Base-by-base conservation (phyloP, 2,888 invertebrate genomes). In the Trissoscelio sp. region DNA sequence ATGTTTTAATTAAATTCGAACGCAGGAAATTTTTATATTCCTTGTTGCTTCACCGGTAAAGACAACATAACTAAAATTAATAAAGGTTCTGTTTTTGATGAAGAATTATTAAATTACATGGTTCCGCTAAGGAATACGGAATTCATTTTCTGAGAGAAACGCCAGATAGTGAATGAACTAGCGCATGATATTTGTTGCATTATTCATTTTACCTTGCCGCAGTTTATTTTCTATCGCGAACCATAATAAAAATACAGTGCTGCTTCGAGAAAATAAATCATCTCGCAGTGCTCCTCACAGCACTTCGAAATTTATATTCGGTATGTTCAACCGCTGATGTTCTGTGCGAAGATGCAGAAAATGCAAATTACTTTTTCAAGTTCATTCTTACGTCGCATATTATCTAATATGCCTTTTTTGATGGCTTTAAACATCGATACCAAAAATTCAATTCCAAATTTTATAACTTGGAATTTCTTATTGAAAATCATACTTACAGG, bases 151-250 rank as follows among this genome's bases (percentile, higher is more conserved):
- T 64, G 57, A 62, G 67, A 44, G 64, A 62, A 80, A 75, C 66
- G 70, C 62, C 46, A 51, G 72, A 77, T 72, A 77, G 81, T 62
- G 81, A 81, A 81, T 77, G 72, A 81, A 77, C 67, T 73, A 73
- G 72, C 77, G 70, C 72, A 81, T 81, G 81, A 81, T 81, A 81
- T 81, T 81, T 81, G 81, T 81, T 81, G 81, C 81, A 81, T 81
- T 81, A 81, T 81, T 81, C 81, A 81, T 81, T 77, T 72, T 75
- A 81, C 70, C 67, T 75, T 58, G 22, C 75, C 64, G 58, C 80
- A 74, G 81, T 75, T 81, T 81, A 75, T 75, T 81, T 81, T 81
- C 72, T 81, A 81, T 75, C 66, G 66, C 46, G 72, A 80, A 64
- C 70, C 75, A 66, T 80, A 80, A 80, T 80, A 80, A 80, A 79